Base-by-base conservation (phyloP, 2,888 invertebrate genomes). In the Acleris sparsana region DNA sequence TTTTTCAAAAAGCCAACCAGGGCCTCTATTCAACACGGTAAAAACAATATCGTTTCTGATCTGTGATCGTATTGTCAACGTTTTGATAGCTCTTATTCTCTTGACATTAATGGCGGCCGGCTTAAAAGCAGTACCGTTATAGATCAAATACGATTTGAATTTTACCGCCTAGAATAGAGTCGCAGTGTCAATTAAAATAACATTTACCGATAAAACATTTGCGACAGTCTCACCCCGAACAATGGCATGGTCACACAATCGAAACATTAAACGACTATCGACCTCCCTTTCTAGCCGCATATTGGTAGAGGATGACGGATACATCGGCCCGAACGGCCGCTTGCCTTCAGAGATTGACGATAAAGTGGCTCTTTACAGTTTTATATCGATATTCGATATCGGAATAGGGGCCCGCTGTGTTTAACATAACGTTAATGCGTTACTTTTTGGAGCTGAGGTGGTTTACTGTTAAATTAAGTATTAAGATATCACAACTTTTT, bases 361-460 rank as follows among this genome's bases (percentile, higher is more conserved):
- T 72, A 73, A 73, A 73, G 69, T 72, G 66, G 67, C 55, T 62
- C 71, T 70, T 64, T 66, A 71, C 65, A 70, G 63, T 72, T 71
- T 71, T 72, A 74, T 76, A 72, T 75, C 43, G 59, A 70, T 69
- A 70, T 73, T 76, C 76, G 70, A 74, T 74, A 71, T 73, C 72
- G 71, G 71, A 72, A 75, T 72, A 63, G 71, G 69, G 71, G 72
- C 72, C 70, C 62, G 53, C 46, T n/a, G 44, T 60, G 51, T 65
- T 60, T 53, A 48, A 53, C 39, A 46, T 53, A 48, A 17, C 56
- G 51, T 63, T 58, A 58, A 44, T 39, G 11, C 17, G 39, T 13
- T 39, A 1, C 4, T 39, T 39, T 7, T 33, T 33, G 9, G 33
- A 7, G 33, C 33, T 33, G 9, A 33, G 33, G 9, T 9, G 33